Conservation (phyloP, 2,797 vertebrate genomes). For the Rhinella marina region DNA sequence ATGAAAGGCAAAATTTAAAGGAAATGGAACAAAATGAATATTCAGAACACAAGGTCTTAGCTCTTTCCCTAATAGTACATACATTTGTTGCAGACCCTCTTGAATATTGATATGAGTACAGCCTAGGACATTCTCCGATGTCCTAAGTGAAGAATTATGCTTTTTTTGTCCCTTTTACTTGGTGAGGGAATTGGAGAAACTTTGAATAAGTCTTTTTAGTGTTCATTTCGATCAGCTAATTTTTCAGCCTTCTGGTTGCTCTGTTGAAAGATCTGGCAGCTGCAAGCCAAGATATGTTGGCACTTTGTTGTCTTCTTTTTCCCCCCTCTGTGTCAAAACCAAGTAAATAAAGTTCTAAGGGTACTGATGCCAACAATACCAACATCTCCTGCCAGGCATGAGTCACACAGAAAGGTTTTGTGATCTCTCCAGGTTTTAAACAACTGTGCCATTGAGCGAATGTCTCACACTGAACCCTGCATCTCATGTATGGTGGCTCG, state of each 20-base stretch:
- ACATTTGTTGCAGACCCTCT: not conserved
- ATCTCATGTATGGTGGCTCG: slow-evolving; percentile 30
- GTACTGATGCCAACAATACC: slow-evolving; percentile 58
- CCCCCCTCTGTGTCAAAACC: slow-evolving; percentile 56
- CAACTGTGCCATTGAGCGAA: slow-evolving; percentile 13
- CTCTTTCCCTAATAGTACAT: not conserved
- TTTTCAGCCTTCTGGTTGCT: slow-evolving; percentile 60
- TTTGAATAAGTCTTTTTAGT: slow-evolving; percentile 64
- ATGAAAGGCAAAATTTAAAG: not conserved
- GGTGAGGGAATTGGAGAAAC: slow-evolving; percentile 65
- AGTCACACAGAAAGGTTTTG: slow-evolving; percentile 55
- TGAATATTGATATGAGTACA: not conserved
- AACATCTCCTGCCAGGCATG: slow-evolving; percentile 46
- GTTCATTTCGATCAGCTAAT: slow-evolving; percentile 57
- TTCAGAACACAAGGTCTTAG: not conserved
- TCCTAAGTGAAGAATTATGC: slow-evolving; percentile 5
- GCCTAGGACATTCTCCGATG: slow-evolving; percentile 1
- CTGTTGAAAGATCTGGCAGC: slow-evolving; percentile 58
- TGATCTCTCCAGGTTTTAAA: slow-evolving; percentile 23
- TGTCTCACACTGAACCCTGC: slow-evolving; percentile 34
- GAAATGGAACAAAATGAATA: not conserved
- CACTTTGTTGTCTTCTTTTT: slow-evolving; percentile 47
- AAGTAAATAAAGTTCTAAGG: slow-evolving; percentile 40
- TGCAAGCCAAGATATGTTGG: slow-evolving; percentile 59
- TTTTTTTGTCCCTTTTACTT: slow-evolving; percentile 41